Conservation (phyloP, 92 coral and sea anemone genomes). For the Zoanthus solanderi region DNA sequence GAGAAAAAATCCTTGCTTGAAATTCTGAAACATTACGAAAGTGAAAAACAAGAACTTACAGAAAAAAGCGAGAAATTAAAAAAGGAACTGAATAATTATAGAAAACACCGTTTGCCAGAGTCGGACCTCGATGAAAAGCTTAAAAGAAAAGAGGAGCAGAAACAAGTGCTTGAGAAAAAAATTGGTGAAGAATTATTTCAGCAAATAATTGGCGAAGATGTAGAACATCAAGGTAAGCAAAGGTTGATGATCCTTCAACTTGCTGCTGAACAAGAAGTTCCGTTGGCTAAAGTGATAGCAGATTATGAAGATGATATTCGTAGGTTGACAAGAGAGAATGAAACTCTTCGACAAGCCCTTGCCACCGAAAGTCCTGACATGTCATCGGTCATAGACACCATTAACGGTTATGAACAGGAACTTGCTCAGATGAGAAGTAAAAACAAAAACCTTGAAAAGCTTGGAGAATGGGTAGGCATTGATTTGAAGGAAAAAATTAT, state of each 20-base stretch:
- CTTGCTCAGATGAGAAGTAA: neutral
- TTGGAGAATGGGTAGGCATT: constrained; percentile 19
- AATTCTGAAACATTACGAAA: constrained; percentile 42
- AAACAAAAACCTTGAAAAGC: constrained; percentile 15
- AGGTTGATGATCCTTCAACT: constrained; percentile 57
- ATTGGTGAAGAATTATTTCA: constrained; percentile 25
- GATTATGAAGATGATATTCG: constrained; percentile 74
- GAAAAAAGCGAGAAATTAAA: constrained; percentile 14
- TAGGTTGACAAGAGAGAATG: constrained; percentile 64
- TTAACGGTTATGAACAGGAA: constrained; percentile 67
- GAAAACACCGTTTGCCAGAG: neutral
- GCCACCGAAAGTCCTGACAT: constrained; percentile 65
- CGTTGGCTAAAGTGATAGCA: constrained; percentile 71
- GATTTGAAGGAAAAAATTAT: constrained; percentile 16
- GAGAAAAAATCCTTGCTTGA: constrained; percentile 38
- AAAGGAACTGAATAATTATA: neutral
- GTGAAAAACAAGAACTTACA: constrained; percentile 33
- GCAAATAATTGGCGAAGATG: constrained; percentile 35
- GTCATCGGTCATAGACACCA: constrained; percentile 57
- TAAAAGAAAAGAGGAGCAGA: neutral
- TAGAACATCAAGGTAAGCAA: neutral
- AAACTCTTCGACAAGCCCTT: constrained; percentile 41
- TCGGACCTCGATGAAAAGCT: constrained; percentile 15
- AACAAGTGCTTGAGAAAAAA: neutral
- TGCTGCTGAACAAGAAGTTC: constrained; percentile 65